These are phyloP conservation scores for Alfaro cultratus DNA, from an alignment of 2,797 vertebrate genomes.

Conservation along the genomic window DNA sequence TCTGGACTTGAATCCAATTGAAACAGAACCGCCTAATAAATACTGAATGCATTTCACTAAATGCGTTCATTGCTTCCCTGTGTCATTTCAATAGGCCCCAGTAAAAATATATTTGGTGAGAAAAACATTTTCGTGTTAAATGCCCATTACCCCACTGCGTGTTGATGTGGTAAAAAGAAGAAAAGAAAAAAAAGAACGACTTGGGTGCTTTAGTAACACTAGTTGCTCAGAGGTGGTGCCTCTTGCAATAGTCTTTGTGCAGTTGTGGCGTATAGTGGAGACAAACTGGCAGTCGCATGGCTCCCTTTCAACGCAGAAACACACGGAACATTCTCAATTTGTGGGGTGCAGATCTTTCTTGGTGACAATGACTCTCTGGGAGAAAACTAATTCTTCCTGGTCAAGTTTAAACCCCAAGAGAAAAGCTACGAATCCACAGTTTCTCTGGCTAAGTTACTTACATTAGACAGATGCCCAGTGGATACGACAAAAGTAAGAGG, in stretches of 20 bases:
- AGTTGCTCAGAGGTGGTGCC: neutral
- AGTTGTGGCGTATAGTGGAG: slow-evolving; percentile 15
- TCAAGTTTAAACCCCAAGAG: slow-evolving; percentile 58
- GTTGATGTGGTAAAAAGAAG: neutral
- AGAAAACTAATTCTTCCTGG: slow-evolving; percentile 46
- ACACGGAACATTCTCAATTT: slow-evolving; percentile 13
- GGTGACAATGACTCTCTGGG: slow-evolving; percentile 50
- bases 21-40: neutral
- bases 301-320: slow-evolving; percentile 12
- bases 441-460: slow-evolving; percentile 50
- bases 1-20: neutral
- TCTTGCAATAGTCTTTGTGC: slow-evolving; percentile 8
- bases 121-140: neutral
- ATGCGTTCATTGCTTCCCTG: neutral
- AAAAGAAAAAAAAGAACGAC: slow-evolving; percentile 6
- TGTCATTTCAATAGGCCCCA: neutral
- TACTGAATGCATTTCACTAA: neutral
- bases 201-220: neutral
- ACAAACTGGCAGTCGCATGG: neutral
- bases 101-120: neutral
- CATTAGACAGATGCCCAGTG: slow-evolving; percentile 64
- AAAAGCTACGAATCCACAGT: slow-evolving; percentile 36
- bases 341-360: slow-evolving; percentile 32
- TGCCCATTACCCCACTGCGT: neutral
- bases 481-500: slow-evolving; percentile 70